phyloP scores from a whole-genome alignment of 2,113 vertebrate species.

The Onychostoma macrolepis region DNA sequence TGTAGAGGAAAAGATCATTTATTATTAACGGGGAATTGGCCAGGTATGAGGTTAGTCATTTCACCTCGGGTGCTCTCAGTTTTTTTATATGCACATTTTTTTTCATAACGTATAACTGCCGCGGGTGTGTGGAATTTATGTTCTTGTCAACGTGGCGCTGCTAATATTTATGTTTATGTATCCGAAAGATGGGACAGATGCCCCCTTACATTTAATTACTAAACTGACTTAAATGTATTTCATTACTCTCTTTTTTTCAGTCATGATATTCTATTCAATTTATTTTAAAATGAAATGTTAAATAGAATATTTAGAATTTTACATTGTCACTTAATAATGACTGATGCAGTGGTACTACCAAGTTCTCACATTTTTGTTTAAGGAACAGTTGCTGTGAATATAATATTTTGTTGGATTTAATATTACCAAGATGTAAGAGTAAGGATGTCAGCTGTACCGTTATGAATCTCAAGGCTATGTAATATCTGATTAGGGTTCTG shows the following conservation, averaged over 20 bases:
- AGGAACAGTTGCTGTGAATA: background rate
- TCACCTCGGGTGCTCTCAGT: background rate
- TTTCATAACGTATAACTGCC: background rate
- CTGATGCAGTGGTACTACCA: background rate
- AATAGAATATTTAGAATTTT: background rate
- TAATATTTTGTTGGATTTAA: background rate
- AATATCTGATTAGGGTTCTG: background rate
- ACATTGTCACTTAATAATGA: background rate
- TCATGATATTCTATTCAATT: background rate
- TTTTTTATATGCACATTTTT: background rate
- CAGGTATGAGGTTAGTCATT: constrained; percentile 37
- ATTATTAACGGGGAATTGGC: constrained; percentile 12
- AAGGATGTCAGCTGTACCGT: background rate
- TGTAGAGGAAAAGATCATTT: background rate
- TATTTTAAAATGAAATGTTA: background rate
- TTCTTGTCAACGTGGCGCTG: constrained; percentile 32
- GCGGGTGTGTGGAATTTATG: background rate
- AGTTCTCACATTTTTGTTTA: background rate
- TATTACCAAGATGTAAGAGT: background rate
- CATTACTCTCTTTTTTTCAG: background rate
- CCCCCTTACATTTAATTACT: background rate
- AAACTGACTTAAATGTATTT: background rate
- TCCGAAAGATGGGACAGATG: background rate
- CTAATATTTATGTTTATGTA: background rate
- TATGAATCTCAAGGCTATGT: background rate